A percentile compares a stretch with the other conserved stretches of the same genome.
phyloP scores from a whole-genome alignment of 2,113 vertebrate species.

The Baryphthengus martii region DNA sequence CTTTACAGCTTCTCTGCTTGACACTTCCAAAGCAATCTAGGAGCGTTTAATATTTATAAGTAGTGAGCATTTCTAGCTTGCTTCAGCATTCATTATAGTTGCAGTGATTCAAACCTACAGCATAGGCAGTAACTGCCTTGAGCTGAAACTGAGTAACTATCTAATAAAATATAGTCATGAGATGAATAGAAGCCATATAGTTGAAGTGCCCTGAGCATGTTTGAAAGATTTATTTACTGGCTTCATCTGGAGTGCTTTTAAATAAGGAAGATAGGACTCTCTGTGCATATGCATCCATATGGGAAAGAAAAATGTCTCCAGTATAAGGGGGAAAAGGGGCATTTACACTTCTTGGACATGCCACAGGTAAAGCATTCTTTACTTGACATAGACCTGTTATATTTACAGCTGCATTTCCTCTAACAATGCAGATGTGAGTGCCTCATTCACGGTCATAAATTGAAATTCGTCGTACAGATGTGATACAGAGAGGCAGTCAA shows the following conservation, averaged over 20 bases:
- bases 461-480: not conserved
- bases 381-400: not conserved
- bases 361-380: not conserved
- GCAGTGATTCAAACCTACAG: not conserved
- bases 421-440: not conserved
- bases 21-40: not conserved
- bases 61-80: not conserved
- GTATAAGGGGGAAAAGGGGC: not conserved
- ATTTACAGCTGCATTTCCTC: constrained; percentile 20
- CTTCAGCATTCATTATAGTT: not conserved
- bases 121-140: not conserved
- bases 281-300: not conserved
- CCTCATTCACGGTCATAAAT: not conserved
- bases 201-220: not conserved
- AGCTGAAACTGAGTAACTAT: not conserved
- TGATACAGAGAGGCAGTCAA: not conserved
- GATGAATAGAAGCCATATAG: not conserved
- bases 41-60: not conserved
- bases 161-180: not conserved
- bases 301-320: not conserved
- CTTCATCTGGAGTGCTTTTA: not conserved
- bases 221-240: constrained; percentile 8
- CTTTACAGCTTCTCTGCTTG: not conserved
- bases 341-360: not conserved
- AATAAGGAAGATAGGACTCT: not conserved